Conservation (phyloP, 1,140 invertebrate species). For the Bombus sibiricus region DNA sequence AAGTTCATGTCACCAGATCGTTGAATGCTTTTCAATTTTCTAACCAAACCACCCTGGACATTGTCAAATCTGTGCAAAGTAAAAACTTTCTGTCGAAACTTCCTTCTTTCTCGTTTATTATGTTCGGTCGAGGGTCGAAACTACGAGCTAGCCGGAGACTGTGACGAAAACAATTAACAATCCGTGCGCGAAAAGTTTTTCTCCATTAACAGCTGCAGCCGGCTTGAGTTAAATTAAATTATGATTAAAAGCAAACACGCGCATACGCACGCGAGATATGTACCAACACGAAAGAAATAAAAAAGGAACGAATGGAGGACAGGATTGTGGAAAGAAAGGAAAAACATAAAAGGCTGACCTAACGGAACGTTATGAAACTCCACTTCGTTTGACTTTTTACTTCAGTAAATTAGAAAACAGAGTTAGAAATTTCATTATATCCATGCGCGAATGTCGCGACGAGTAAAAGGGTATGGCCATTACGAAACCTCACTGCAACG, state of each 20-base stretch:
- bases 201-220: neutral
- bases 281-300: neutral
- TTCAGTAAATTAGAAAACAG: slow-evolving; percentile 17
- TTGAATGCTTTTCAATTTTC: neutral
- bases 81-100: neutral
- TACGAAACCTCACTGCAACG: no score
- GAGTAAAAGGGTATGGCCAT: neutral
- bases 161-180: slow-evolving; percentile 26
- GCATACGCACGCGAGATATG: no score
- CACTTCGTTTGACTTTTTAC: slow-evolving; percentile 17
- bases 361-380: neutral
- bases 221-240: slow-evolving; percentile 19
- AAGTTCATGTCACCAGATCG: neutral
- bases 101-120: neutral
- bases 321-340: no score
- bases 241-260: slow-evolving; percentile 2
- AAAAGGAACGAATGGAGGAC: neutral
- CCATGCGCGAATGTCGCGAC: neutral
- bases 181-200: slow-evolving; percentile 6
- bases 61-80: neutral
- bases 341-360: neutral
- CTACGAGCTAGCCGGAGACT: neutral
- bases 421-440: slow-evolving; percentile 11
- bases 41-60: neutral
- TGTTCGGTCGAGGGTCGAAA: neutral